Evolutionary conservation across 2,113 vertebrate genomes (phyloP).

Genomic region (Anhinga rufa): DNA sequence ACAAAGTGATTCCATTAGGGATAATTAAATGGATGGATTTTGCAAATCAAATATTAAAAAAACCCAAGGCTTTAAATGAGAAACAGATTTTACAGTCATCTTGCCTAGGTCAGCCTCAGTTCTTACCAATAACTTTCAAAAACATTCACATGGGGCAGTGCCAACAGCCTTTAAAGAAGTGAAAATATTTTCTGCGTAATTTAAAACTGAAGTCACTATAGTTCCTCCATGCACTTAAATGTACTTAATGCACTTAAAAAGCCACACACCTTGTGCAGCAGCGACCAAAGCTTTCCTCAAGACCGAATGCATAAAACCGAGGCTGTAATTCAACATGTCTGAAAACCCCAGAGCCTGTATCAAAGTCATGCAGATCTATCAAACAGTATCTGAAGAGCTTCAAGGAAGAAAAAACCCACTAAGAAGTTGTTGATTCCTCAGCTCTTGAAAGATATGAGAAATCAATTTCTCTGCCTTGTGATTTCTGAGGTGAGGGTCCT

Average conservation of each 20-base stretch:
- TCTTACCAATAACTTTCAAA: neutral
- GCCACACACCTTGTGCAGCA: neutral
- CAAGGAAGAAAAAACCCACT: neutral
- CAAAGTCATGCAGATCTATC: neutral
- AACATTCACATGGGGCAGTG: neutral
- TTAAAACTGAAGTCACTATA: neutral
- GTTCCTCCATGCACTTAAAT: neutral
- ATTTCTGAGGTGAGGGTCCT: neutral
- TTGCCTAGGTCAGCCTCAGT: neutral
- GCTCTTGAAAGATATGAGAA: neutral
- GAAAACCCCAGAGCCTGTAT: neutral
- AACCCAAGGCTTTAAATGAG: neutral
- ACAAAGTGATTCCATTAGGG: neutral
- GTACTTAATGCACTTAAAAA: neutral
- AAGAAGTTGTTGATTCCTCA: neutral
- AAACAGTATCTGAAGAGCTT: neutral
- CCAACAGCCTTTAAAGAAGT: neutral
- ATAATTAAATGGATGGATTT: constrained; percentile 14
- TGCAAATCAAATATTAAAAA: constrained; percentile 9
- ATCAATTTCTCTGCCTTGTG: neutral
- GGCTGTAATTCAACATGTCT: neutral
- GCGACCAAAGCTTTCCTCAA: neutral
- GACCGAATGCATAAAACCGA: neutral
- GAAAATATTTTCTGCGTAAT: neutral
- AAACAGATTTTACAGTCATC: neutral